A percentile compares a stretch with the other conserved stretches of the same genome.
These are phyloP conservation scores for Odontophorus gujanensis DNA, from an alignment of 2,113 vertebrate genomes.

Conservation along the genomic window DNA sequence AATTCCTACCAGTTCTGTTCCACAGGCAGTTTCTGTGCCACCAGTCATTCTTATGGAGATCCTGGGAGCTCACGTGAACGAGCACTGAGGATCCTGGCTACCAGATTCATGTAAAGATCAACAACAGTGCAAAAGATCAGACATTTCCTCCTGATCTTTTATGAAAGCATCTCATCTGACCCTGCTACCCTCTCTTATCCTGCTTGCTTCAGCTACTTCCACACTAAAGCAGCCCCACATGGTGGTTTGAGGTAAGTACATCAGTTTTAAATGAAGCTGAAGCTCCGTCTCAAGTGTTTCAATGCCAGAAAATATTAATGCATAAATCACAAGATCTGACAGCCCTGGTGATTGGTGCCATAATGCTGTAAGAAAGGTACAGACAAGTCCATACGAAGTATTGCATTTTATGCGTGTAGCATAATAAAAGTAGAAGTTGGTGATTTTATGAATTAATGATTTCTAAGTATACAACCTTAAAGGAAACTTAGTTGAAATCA, in stretches of 20 bases:
- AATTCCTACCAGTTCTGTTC: rapidly evolving
- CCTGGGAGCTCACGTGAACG: background rate
- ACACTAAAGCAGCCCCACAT: background rate
- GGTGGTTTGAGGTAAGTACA: background rate
- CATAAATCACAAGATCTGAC: background rate
- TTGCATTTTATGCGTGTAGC: background rate
- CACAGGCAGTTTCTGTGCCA: background rate
- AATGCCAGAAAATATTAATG: background rate
- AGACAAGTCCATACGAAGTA: background rate
- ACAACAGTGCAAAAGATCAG: background rate
- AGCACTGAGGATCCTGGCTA: background rate
- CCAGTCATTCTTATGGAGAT: background rate
- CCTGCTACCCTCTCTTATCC: background rate
- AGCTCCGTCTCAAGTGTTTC: background rate
- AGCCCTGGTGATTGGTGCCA: background rate
- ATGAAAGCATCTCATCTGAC: background rate
- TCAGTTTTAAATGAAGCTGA: background rate
- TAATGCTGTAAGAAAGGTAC: background rate
- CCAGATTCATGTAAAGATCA: background rate
- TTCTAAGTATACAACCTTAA: background rate
- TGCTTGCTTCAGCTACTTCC: background rate
- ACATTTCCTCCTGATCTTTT: background rate
- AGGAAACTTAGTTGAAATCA: background rate
- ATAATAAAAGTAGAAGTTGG: background rate
- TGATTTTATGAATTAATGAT: background rate